phyloP scores from a whole-genome alignment of 2,888 invertebrate species.

The Calephelis perditalis region DNA sequence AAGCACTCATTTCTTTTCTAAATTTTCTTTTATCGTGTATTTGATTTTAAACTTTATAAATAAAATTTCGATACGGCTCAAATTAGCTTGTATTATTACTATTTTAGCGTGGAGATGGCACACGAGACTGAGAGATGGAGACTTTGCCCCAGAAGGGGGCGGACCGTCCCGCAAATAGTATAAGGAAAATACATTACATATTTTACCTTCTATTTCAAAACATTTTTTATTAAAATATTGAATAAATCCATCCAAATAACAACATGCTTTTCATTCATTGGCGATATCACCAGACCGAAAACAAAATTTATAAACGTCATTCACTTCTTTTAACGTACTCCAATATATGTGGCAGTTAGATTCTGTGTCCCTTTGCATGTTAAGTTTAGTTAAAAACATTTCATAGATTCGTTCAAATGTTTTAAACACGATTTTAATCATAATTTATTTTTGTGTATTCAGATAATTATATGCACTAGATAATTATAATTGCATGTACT shows the following conservation, averaged over 20 bases:
- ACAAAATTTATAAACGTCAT: slow-evolving; percentile 44
- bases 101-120: slow-evolving; percentile 68
- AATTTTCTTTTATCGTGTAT: slow-evolving; percentile 20
- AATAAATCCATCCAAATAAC: slow-evolving; percentile 61
- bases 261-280: slow-evolving; percentile 74
- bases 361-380: slow-evolving; percentile 69
- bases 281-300: slow-evolving; percentile 32
- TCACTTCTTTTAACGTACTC: slow-evolving; percentile 64
- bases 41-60: slow-evolving; percentile 10
- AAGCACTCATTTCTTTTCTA: slow-evolving; percentile 14
- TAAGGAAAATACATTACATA: slow-evolving; percentile 51
- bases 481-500: background rate
- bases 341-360: slow-evolving; percentile 25
- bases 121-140: slow-evolving; percentile 71
- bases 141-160: slow-evolving; percentile 64
- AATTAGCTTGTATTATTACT: slow-evolving; percentile 39
- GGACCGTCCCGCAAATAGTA: slow-evolving; percentile 72
- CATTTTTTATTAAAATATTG: slow-evolving; percentile 52
- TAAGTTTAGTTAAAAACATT: slow-evolving; percentile 42
- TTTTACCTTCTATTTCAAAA: slow-evolving; percentile 44
- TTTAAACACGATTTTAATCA: slow-evolving; percentile 5
- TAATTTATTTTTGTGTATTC: background rate
- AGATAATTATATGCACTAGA: background rate
- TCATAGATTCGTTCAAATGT: slow-evolving; percentile 3
- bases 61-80: slow-evolving; percentile 28